A percentile compares a stretch with the other conserved stretches of the same genome.
Conservation (phyloP, 2,888 invertebrate species). For the Noctua janthina region DNA sequence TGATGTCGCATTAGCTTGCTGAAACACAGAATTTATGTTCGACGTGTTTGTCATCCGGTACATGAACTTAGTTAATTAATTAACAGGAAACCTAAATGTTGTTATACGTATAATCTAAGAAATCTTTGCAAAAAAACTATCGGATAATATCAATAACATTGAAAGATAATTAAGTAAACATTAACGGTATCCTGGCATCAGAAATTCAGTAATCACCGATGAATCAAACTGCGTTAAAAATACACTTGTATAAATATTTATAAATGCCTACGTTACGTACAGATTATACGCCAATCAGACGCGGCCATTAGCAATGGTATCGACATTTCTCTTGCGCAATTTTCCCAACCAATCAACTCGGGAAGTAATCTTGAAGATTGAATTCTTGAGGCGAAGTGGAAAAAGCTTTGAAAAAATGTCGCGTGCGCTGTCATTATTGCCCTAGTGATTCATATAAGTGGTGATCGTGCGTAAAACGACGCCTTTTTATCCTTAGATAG, state of each 20-base stretch:
- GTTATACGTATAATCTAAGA: not conserved
- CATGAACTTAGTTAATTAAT: not conserved
- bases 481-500: not conserved
- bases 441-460: slow-evolving; percentile 5
- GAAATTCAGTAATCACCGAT: slow-evolving; percentile 8
- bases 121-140: slow-evolving; percentile 16
- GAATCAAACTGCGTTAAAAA: not conserved
- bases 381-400: slow-evolving; percentile 65
- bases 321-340: slow-evolving; percentile 57
- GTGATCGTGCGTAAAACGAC: not conserved
- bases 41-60: slow-evolving; percentile 20
- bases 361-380: slow-evolving; percentile 69
- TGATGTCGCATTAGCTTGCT: not conserved
- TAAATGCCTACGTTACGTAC: slow-evolving; percentile 21
- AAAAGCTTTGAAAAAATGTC: slow-evolving; percentile 31
- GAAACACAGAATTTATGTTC: not conserved
- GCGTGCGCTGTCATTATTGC: slow-evolving; percentile 5
- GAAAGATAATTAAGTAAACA: slow-evolving; percentile 5
- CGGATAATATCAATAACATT: slow-evolving; percentile 13
- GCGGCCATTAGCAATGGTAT: slow-evolving; percentile 29
- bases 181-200: slow-evolving; percentile 24
- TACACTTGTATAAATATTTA: slow-evolving; percentile 19
- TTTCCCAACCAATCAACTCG: slow-evolving; percentile 68
- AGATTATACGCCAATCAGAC: slow-evolving; percentile 41
- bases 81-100: slow-evolving; percentile 33